These are phyloP conservation scores for Antrozous pallidus DNA, from an alignment of 2,797 vertebrate genomes.

Conservation along the genomic window DNA sequence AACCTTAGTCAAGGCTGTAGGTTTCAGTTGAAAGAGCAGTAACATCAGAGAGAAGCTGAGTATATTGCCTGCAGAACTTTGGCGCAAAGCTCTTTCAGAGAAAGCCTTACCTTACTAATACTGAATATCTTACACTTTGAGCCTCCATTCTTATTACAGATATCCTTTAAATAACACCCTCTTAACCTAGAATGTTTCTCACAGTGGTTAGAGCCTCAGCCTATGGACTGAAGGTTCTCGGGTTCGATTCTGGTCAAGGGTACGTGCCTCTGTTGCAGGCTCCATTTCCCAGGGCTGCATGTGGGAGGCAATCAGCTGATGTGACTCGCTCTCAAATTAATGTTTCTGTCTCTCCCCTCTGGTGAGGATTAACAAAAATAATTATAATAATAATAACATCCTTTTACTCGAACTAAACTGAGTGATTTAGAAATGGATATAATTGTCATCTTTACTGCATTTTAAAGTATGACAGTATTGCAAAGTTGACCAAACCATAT, in stretches of 20 bases:
- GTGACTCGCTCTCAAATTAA: too few species aligned
- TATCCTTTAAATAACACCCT: not conserved
- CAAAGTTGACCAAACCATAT: not conserved
- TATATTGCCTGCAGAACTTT: rapidly evolving
- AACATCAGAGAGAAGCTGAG: not conserved
- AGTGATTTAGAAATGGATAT: not conserved
- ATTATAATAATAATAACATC: not conserved
- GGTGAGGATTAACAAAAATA: too few species aligned
- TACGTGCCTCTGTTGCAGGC: too few species aligned
- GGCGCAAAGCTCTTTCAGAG: not conserved
- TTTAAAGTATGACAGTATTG: not conserved
- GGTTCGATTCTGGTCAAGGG: too few species aligned
- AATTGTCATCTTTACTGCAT: not conserved
- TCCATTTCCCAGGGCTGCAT: too few species aligned
- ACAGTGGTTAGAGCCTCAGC: too few species aligned
- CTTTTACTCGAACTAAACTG: not conserved
- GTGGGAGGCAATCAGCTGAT: too few species aligned
- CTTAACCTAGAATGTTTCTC: too few species aligned
- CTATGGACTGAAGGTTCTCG: too few species aligned
- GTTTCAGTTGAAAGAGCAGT: not conserved
- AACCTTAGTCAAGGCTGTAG: not conserved
- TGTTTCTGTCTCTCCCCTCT: too few species aligned
- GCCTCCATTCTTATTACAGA: not conserved
- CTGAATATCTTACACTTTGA: not conserved
- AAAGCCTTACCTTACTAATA: not conserved